Base-by-base conservation (phyloP, 2,113 vertebrate genomes). In the Sinosuthora webbiana region DNA sequence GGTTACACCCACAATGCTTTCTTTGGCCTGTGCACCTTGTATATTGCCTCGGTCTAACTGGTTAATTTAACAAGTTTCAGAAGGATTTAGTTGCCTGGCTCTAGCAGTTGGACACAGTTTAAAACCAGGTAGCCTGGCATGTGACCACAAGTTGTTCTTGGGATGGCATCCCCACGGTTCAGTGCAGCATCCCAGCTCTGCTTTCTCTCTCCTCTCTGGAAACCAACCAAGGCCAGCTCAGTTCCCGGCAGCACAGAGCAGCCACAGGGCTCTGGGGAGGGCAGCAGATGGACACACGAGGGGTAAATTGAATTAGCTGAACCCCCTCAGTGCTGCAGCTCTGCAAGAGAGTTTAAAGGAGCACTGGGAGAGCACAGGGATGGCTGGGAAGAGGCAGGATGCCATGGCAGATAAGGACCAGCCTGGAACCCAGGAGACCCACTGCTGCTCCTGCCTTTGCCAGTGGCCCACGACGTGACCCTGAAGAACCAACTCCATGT, bases 1-100 rank as follows among this genome's bases (percentile, higher is more conserved):
- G 68, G 79, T 62, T 60, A 87, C 83, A 79, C 95, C 95, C 90
- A 87, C 53, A 5, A 24, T 97, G 96, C 95, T 97, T 97, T 93
- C 88, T 96, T 97, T 97, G 97, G 97, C 96, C 60, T 57, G 20
- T 20, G 35, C 23, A 52, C 67, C 30, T 49, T 41, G 53, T 57
- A 10, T 50, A 78, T 65, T 86, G 83, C 92, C 87, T 94, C 35
- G 63, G 59, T 88, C 80, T 95, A 95, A 86, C 63, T 77, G 81
- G 80, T 89, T 96, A 88, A 93, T 92, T 92, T 92, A 96, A 93
- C 79, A 87, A 74, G 79, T 56, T 87, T 70, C 75, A 86, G 86
- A 87, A 86, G 64, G 59, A 59, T 83, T 91, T 52, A 44, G 55
- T 20, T 90, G 89, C 92, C 75, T 89, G 79, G 39, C 62, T 86